Conservation (phyloP, 1,140 invertebrate species). For the Euwallacea fornicatus region DNA sequence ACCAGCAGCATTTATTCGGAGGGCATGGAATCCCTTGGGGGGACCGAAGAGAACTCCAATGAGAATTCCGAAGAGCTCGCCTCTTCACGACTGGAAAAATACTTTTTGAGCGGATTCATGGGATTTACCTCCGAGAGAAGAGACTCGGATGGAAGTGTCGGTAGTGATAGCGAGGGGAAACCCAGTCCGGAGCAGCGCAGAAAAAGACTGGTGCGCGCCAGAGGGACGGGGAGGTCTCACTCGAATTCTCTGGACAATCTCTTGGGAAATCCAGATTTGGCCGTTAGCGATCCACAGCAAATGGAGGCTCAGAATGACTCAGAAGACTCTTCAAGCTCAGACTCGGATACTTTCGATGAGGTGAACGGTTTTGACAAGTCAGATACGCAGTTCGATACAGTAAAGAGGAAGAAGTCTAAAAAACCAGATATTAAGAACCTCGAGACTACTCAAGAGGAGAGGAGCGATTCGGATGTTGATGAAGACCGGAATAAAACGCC, state of each 20-base stretch:
- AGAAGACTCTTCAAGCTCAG: slow-evolving; percentile 72
- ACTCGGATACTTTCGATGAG: slow-evolving; percentile 77
- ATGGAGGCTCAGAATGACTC: slow-evolving; percentile 54
- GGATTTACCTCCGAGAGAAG: slow-evolving; percentile 73
- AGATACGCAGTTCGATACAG: slow-evolving; percentile 78
- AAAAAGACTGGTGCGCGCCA: slow-evolving; percentile 74
- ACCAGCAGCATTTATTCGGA: slow-evolving; percentile 86
- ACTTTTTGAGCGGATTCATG: slow-evolving; percentile 84
- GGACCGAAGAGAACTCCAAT: slow-evolving; percentile 57
- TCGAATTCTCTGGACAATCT: slow-evolving; percentile 79
- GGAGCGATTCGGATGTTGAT: slow-evolving; percentile 53
- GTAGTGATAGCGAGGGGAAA: slow-evolving; percentile 83
- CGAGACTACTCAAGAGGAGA: slow-evolving; percentile 57
- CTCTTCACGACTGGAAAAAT: slow-evolving; percentile 85
- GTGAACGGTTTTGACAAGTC: slow-evolving; percentile 64
- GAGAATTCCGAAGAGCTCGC: slow-evolving; percentile 71
- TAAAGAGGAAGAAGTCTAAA: slow-evolving; percentile 78
- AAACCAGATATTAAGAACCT: slow-evolving; percentile 62
- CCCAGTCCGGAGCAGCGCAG: slow-evolving; percentile 83
- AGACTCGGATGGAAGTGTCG: slow-evolving; percentile 78
- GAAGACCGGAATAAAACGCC: slow-evolving; percentile 65
- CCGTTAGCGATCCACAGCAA: slow-evolving; percentile 57
- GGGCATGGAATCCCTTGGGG: slow-evolving; percentile 69
- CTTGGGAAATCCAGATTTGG: slow-evolving; percentile 58
- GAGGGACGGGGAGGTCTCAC: slow-evolving; percentile 77